Evolutionary conservation across 2,113 vertebrate genomes (phyloP).

Genomic region (Catharus fuscescens): DNA sequence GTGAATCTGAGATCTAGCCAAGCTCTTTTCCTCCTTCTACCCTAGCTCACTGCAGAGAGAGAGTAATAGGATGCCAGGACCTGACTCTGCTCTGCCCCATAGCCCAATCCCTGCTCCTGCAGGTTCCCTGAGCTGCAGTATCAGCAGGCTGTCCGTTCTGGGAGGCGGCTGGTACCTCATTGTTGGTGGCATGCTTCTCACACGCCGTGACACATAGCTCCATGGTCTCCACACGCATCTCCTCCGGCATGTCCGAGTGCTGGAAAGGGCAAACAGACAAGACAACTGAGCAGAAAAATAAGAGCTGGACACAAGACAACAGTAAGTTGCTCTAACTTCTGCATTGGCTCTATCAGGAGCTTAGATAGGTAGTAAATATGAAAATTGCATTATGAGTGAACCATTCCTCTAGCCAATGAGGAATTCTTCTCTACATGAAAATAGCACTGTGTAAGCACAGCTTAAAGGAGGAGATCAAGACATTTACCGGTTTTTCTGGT

Average conservation of each 20-base stretch:
- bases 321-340: neutral
- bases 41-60: neutral
- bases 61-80: neutral
- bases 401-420: neutral
- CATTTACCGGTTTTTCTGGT: neutral
- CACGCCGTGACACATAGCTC: conserved; percentile 91
- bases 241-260: conserved; percentile 97
- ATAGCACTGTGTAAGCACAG: neutral
- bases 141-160: neutral
- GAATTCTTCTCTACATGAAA: neutral
- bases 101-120: neutral
- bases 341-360: accelerated
- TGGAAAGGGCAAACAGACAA: conserved; percentile 56
- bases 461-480: neutral
- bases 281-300: conserved; percentile 4
- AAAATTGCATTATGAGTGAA: neutral
- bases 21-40: neutral
- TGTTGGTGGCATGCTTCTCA: conserved; percentile 85
- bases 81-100: neutral
- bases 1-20: neutral
- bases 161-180: conserved; percentile 74
- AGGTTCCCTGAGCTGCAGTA: neutral
- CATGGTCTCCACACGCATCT: conserved; percentile 97
- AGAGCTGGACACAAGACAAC: neutral
- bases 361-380: neutral